phyloP scores from a whole-genome alignment of 2,888 invertebrate species.

The Ellobium chinense region DNA sequence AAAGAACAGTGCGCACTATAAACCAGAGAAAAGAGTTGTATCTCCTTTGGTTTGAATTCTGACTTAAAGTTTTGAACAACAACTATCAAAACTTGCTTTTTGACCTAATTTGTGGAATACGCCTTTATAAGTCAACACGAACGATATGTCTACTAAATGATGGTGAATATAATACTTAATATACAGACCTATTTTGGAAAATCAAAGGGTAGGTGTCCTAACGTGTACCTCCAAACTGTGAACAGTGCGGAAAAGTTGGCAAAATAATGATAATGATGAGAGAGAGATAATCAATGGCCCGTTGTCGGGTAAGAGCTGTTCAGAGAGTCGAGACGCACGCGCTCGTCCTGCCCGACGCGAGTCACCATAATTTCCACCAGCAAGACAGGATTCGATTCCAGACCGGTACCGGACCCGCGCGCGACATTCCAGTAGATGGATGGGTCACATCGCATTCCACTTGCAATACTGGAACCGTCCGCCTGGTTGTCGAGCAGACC shows the following conservation, averaged over 20 bases:
- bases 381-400: neutral
- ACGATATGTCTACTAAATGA: too few relatives aligned
- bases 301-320: conserved; percentile 1
- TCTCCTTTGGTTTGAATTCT: too few relatives aligned
- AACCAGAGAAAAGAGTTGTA: too few relatives aligned
- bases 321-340: conserved; percentile 9
- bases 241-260: neutral
- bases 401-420: neutral
- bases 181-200: too few relatives aligned
- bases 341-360: neutral
- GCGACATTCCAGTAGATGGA: conserved; percentile 30
- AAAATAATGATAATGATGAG: conserved; percentile 25
- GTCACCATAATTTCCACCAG: neutral
- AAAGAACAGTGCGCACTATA: too few relatives aligned
- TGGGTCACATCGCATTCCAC: too few relatives aligned
- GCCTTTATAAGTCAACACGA: too few relatives aligned
- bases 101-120: too few relatives aligned
- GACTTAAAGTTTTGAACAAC: too few relatives aligned
- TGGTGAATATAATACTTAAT: too few relatives aligned
- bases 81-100: too few relatives aligned
- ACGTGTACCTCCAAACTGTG: neutral
- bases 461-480: too few relatives aligned
- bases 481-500: conserved; percentile 16
- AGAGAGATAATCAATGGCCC: conserved; percentile 21
- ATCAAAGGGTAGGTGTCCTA: conserved; percentile 11